Evolutionary conservation across 1,140 invertebrate species (phyloP).

Genomic region (Euwallacea fornicatus): DNA sequence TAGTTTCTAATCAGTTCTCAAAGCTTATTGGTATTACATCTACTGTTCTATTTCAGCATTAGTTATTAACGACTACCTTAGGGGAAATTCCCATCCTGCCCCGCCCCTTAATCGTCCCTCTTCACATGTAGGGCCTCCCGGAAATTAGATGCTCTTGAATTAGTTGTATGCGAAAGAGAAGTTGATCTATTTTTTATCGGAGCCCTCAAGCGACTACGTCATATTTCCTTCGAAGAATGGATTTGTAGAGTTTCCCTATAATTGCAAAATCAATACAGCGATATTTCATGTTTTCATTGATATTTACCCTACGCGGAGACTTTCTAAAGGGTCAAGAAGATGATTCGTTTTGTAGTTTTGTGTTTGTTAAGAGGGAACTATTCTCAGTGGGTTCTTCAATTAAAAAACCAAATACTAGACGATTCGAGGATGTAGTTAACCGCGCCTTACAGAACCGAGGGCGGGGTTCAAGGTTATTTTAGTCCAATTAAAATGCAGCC

Average conservation of each 20-base stretch:
- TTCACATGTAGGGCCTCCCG: constrained; percentile 22
- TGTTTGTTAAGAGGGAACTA: too few species aligned
- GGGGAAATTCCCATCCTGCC: constrained; percentile 6
- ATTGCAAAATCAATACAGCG: constrained; percentile 19
- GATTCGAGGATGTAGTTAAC: too few species aligned
- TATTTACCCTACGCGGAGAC: background rate
- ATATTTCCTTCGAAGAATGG: constrained; percentile 11
- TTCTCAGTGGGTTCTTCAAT: too few species aligned
- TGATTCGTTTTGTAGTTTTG: too few species aligned
- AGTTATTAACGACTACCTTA: constrained; percentile 12
- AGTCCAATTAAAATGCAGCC: too few species aligned
- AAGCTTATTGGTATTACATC: background rate
- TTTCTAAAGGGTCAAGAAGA: background rate
- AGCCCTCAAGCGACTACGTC: background rate
- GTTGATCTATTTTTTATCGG: constrained; percentile 22
- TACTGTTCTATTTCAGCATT: constrained; percentile 15
- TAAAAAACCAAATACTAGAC: too few species aligned
- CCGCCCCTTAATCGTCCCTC: background rate
- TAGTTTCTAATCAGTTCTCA: background rate
- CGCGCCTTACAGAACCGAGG: too few species aligned
- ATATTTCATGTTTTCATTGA: background rate
- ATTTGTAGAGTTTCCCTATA: constrained; percentile 15
- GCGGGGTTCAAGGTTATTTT: too few species aligned
- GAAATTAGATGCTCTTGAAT: constrained; percentile 26
- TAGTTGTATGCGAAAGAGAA: constrained; percentile 16